Percentiles rank a stretch among this genome's conserved stretches.
Evolutionary conservation across 2,797 vertebrate genomes (phyloP).

Genomic region (Parauchenoglanis ngamensis): DNA sequence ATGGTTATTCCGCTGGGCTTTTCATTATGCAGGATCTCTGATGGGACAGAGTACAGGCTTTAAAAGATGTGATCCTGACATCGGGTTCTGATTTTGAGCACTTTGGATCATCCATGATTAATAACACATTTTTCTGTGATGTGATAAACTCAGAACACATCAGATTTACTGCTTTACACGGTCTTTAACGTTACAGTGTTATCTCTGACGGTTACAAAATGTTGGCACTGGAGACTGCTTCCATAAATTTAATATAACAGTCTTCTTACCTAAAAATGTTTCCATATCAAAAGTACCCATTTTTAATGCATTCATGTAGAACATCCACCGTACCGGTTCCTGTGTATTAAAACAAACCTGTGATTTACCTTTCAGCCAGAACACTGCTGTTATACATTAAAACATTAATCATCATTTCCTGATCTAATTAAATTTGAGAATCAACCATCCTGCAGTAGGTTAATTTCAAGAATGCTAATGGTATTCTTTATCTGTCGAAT

Average conservation of each 20-base stretch:
- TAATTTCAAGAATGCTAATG: not conserved
- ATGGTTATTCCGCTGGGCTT: too few relatives aligned
- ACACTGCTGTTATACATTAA: not conserved
- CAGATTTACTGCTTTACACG: too few relatives aligned
- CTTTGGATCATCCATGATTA: too few relatives aligned
- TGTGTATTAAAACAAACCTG: too few relatives aligned
- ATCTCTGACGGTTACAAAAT: not conserved
- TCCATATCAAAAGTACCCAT: not conserved
- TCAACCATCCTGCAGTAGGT: not conserved
- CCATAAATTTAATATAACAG: not conserved
- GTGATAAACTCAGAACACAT: too few relatives aligned
- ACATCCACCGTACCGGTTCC: not conserved
- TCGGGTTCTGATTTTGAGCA: too few relatives aligned
- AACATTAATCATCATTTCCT: not conserved
- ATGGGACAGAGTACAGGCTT: too few relatives aligned
- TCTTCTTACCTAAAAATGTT: too few relatives aligned
- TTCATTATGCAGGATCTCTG: too few relatives aligned
- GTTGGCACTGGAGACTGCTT: not conserved
- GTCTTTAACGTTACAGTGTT: not conserved
- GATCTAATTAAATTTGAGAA: not conserved
- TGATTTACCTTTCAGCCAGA: not conserved
- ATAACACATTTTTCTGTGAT: too few relatives aligned
- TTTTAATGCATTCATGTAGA: not conserved
- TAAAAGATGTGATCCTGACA: too few relatives aligned
- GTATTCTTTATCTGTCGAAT: not conserved